Evolutionary conservation across 2,888 invertebrate species (phyloP).

Genomic region (Matsumyia berberina): DNA sequence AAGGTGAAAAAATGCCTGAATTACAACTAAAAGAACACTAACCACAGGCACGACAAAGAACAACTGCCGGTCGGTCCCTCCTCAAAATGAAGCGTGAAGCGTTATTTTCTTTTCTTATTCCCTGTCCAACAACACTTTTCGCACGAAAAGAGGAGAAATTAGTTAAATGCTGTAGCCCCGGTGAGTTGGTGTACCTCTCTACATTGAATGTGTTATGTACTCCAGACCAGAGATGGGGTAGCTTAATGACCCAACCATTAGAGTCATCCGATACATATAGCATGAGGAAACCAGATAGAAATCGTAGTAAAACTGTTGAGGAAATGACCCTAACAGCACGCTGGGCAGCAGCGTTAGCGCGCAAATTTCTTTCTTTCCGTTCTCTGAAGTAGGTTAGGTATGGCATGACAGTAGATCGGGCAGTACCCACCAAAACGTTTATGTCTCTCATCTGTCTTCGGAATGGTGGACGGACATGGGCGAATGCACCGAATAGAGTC

Average conservation of each 20-base stretch:
- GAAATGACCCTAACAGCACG: conserved; percentile 46
- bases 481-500: conserved; percentile 53
- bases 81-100: conserved; percentile 2
- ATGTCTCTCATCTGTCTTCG: conserved; percentile 43
- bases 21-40: neutral
- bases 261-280: conserved; percentile 41
- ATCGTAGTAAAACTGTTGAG: conserved; percentile 45
- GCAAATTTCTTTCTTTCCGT: conserved; percentile 51
- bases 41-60: neutral
- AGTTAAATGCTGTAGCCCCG: conserved; percentile 16
- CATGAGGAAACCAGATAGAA: conserved; percentile 45
- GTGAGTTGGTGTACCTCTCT: conserved; percentile 1
- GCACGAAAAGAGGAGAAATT: conserved; percentile 47
- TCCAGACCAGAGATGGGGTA: conserved; percentile 17
- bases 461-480: conserved; percentile 48
- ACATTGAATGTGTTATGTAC: conserved; percentile 26
- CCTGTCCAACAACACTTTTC: conserved; percentile 22
- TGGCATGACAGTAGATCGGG: conserved; percentile 11
- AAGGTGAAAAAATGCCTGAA: neutral
- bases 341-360: conserved; percentile 26
- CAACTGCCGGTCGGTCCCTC: neutral
- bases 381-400: conserved; percentile 53
- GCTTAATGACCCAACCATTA: conserved; percentile 56
- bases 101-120: neutral
- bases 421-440: conserved; percentile 30